These are phyloP conservation scores for Apantesis nais DNA, from an alignment of 2,888 invertebrate species.

Conservation along the genomic window DNA sequence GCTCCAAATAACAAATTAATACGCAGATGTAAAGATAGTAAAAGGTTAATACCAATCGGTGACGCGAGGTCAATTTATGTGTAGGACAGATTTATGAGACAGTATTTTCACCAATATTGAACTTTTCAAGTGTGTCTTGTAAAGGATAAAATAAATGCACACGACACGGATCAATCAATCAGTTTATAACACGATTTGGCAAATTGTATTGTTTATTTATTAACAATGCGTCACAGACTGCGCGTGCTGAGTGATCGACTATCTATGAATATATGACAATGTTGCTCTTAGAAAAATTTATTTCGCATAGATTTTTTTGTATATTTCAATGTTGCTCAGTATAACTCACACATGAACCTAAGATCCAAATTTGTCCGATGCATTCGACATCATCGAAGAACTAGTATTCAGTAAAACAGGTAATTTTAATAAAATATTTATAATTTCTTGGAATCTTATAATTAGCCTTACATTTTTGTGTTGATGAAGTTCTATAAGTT, in stretches of 20 bases:
- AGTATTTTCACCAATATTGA: background rate
- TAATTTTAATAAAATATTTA: background rate
- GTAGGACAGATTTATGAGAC: background rate
- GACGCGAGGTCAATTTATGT: background rate
- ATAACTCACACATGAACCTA: background rate
- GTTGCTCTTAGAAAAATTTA: conserved; percentile 25
- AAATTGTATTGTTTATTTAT: conserved; percentile 62
- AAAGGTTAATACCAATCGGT: conserved; percentile 1
- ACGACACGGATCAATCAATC: conserved; percentile 46
- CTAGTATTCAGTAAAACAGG: too few relatives aligned
- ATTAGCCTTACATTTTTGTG: background rate
- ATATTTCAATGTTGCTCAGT: background rate
- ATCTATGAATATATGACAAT: conserved; percentile 26
- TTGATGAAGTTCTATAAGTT: background rate
- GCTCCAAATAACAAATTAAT: background rate
- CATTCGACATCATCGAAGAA: background rate
- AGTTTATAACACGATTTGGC: conserved; percentile 57
- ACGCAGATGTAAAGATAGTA: background rate
- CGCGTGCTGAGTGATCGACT: conserved; percentile 50
- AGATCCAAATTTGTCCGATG: background rate
- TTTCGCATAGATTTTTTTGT: background rate
- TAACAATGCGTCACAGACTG: conserved; percentile 46
- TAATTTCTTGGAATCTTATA: background rate
- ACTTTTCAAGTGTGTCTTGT: conserved; percentile 11
- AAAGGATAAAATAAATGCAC: conserved; percentile 26